Percentiles rank a stretch among this genome's conserved stretches.
phyloP scores from a whole-genome alignment of 53 echinoderm and acorn worm genomes.

The Temnopleurus reevesii region DNA sequence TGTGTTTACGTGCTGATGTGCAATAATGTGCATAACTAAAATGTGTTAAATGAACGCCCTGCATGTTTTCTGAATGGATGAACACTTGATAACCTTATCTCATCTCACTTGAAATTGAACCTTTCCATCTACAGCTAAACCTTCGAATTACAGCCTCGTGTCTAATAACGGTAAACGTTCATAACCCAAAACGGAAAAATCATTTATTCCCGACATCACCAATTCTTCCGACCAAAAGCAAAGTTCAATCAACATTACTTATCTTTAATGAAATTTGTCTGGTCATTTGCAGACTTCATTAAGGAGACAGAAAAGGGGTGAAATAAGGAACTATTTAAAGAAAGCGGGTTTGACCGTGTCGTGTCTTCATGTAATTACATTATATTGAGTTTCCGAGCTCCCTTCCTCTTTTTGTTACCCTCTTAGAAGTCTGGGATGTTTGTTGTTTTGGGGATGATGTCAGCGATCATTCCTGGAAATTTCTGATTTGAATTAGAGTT shows the following conservation, averaged over 20 bases:
- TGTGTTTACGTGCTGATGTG: too few relatives aligned
- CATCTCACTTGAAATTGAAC: too few relatives aligned
- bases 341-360: neutral
- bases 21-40: too few relatives aligned
- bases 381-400: neutral
- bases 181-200: constrained; percentile 43
- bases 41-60: too few relatives aligned
- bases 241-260: constrained; percentile 15
- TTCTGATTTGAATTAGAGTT: too few relatives aligned
- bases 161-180: constrained; percentile 20
- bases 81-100: too few relatives aligned
- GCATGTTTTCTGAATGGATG: too few relatives aligned
- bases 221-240: neutral
- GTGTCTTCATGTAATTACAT: constrained; percentile 23
- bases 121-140: too few relatives aligned
- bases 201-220: constrained; percentile 36
- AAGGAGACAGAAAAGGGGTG: neutral
- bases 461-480: neutral
- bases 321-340: constrained; percentile 2
- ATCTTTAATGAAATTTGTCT: constrained; percentile 39
- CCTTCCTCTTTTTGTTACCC: constrained; percentile 23
- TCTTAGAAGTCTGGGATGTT: neutral
- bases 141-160: too few relatives aligned
- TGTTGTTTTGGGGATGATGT: neutral
- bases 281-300: neutral